These are phyloP conservation scores for Sitobion miscanthi DNA, from an alignment of 1,140 invertebrate genomes.

Conservation along the genomic window DNA sequence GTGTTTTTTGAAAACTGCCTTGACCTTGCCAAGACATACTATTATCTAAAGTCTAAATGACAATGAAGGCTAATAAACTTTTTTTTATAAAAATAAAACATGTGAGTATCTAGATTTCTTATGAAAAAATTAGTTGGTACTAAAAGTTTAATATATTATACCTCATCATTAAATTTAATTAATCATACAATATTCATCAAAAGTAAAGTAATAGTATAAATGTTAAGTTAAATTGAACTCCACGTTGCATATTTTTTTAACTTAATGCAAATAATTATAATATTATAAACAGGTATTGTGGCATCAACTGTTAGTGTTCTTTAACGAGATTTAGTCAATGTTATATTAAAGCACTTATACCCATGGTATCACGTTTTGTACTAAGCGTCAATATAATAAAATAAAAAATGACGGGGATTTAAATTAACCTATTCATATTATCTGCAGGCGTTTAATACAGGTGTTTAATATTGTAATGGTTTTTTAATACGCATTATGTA, in stretches of 20 bases:
- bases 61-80: conserved; percentile 38
- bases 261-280: neutral
- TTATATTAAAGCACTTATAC: neutral
- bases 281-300: neutral
- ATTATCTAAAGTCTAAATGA: neutral
- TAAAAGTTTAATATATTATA: neutral
- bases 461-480: neutral
- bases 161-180: neutral
- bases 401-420: neutral
- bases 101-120: neutral
- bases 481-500: neutral
- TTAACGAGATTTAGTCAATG: neutral
- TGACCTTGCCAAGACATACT: neutral
- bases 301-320: neutral
- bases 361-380: neutral
- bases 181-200: neutral
- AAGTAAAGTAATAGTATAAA: neutral
- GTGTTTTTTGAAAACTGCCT: conserved; percentile 10
- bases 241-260: neutral
- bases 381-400: neutral
- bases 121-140: neutral
- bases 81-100: neutral
- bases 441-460: neutral
- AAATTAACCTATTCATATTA: neutral
- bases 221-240: too few species aligned